Percentiles rank a stretch among this genome's conserved stretches.
Conservation (phyloP, 2,113 vertebrate genomes). For the Platycercus adscitus region DNA sequence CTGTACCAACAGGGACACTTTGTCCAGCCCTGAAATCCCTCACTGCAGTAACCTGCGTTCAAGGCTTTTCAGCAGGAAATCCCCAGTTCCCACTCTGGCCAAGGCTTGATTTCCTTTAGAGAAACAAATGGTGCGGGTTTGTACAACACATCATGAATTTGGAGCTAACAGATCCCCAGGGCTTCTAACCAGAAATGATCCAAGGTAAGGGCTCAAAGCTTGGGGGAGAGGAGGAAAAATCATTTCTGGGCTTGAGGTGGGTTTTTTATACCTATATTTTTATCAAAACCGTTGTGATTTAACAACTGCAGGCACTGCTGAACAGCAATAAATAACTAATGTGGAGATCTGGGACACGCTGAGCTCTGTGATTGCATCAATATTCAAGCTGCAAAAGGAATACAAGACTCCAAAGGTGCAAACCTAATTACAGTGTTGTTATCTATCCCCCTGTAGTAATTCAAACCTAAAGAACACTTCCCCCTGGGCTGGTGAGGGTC, state of each 20-base stretch:
- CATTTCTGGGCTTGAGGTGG: neutral
- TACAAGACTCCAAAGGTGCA: slow-evolving; percentile 31
- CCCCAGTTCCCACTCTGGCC: neutral
- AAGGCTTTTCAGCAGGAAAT: neutral
- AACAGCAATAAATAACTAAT: slow-evolving; percentile 61
- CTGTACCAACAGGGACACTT: neutral
- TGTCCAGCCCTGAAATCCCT: neutral
- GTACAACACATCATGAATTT: neutral
- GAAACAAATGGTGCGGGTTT: neutral
- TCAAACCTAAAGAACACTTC: neutral
- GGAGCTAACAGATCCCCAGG: neutral
- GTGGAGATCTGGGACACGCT: slow-evolving; percentile 14
- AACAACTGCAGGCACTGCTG: neutral
- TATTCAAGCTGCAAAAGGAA: slow-evolving; percentile 46
- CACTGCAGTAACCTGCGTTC: accelerated
- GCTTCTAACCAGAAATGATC: neutral
- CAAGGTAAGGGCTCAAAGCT: neutral
- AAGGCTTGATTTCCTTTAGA: neutral
- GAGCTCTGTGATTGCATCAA: slow-evolving; percentile 50
- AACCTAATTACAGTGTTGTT: slow-evolving; percentile 22
- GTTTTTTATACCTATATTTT: neutral
- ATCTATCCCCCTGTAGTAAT: slow-evolving; percentile 3
- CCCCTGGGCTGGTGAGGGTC: neutral
- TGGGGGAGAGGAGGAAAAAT: neutral
- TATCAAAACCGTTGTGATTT: slow-evolving; percentile 19